A percentile compares a stretch with the other conserved stretches of the same genome.
phyloP scores from a whole-genome alignment of 2,113 vertebrate genomes.

The Microtus ochrogaster region DNA sequence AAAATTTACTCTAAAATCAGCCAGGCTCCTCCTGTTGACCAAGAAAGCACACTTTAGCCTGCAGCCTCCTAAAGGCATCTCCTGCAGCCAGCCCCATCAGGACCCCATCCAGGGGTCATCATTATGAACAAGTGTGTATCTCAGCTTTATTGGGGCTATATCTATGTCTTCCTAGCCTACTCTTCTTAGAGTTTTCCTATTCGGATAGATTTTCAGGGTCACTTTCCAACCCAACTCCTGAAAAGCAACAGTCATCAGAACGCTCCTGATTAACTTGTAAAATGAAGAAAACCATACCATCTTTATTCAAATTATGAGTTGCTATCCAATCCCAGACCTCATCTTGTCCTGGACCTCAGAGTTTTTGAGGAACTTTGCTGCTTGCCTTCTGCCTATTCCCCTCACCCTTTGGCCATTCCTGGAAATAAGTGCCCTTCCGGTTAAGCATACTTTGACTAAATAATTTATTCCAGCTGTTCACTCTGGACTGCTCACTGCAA shows the following conservation, averaged over 20 bases:
- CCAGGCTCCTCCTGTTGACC: conserved; percentile 55
- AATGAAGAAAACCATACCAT: conserved; percentile 84
- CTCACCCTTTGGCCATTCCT: conserved; percentile 89
- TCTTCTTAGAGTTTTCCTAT: conserved; percentile 62
- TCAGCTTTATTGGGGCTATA: conserved; percentile 1
- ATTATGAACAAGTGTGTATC: background rate
- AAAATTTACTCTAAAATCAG: background rate
- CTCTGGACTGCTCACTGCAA: conserved; percentile 87
- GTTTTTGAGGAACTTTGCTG: conserved; percentile 76
- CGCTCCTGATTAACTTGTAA: conserved; percentile 76
- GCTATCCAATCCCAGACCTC: conserved; percentile 77
- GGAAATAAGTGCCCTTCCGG: conserved; percentile 93
- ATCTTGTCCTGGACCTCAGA: conserved; percentile 75
- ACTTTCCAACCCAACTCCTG: conserved; percentile 26
- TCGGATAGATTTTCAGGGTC: conserved; percentile 69
- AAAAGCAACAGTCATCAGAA: conserved; percentile 42
- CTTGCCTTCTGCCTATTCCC: conserved; percentile 78
- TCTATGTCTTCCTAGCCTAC: background rate
- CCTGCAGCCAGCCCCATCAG: conserved; percentile 8
- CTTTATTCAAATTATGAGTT: conserved; percentile 85
- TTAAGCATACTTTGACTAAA: conserved; percentile 92
- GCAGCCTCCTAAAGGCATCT: conserved; percentile 33
- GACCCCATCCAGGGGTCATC: conserved; percentile 4
- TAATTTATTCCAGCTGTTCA: conserved; percentile 94
- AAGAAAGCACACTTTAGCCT: background rate